Conservation (phyloP, 2,797 vertebrate genomes). For the Sebastolobus altivelis region DNA sequence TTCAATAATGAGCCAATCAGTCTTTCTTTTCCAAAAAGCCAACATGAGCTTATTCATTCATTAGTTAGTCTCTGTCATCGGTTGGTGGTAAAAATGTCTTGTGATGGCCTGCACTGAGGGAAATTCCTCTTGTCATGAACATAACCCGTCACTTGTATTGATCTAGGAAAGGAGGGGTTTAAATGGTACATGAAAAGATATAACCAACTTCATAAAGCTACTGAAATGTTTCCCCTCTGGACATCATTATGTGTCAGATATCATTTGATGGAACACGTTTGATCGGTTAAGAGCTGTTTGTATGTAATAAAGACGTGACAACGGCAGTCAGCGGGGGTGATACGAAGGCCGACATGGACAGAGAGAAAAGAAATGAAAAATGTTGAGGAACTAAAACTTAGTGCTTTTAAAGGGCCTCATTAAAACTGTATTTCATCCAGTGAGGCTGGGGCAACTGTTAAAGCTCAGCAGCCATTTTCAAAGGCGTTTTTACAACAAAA, state of each 20-base stretch:
- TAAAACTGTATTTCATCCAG: conserved; percentile 18
- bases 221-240: conserved; percentile 20
- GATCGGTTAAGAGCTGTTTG: conserved; percentile 44
- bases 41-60: conserved; percentile 37
- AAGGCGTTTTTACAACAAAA: neutral
- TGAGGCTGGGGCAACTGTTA: neutral
- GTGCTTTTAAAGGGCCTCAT: neutral
- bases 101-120: conserved; percentile 23
- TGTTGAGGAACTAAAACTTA: neutral
- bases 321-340: conserved; percentile 15
- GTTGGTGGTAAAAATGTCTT: conserved; percentile 25
- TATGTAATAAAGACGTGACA: conserved; percentile 40
- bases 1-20: conserved; percentile 27
- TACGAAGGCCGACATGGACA: neutral
- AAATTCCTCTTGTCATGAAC: conserved; percentile 21
- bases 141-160: conserved; percentile 29
- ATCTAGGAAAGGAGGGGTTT: conserved; percentile 33
- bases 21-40: conserved; percentile 28
- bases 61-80: conserved; percentile 41
- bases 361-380: conserved; percentile 16
- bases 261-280: conserved; percentile 33
- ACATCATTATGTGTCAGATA: conserved; percentile 30
- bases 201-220: conserved; percentile 27
- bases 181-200: conserved; percentile 51
- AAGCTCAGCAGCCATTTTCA: neutral